These are phyloP conservation scores for Apodemus agrarius DNA, from an alignment of 2,797 vertebrate species.

Conservation along the genomic window DNA sequence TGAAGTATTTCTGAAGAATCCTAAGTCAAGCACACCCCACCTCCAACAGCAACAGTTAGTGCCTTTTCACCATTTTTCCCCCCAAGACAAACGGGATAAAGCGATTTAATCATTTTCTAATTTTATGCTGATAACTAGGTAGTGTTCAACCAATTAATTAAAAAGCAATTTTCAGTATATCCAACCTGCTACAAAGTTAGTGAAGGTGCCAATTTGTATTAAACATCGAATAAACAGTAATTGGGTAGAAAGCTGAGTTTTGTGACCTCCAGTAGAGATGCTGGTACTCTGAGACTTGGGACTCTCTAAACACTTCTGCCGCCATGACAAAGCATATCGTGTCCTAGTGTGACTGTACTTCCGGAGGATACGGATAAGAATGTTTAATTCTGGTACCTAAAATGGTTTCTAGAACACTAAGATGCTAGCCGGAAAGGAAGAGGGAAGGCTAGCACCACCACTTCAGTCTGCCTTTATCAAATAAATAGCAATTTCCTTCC, in stretches of 20 bases:
- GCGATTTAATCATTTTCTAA: slow-evolving; percentile 30
- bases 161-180: slow-evolving; percentile 8
- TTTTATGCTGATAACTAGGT: neutral
- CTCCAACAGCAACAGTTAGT: neutral
- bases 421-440: neutral
- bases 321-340: neutral
- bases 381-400: neutral
- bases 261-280: neutral
- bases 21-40: neutral
- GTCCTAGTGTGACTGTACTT: neutral
- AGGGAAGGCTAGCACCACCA: neutral
- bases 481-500: slow-evolving; percentile 56
- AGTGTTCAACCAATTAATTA: neutral
- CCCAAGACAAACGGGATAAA: neutral
- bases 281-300: neutral
- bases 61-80: neutral
- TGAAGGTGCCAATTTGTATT: slow-evolving; percentile 13
- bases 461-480: slow-evolving; percentile 40
- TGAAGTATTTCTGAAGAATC: neutral
- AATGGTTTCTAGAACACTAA: neutral
- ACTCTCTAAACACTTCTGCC: neutral
- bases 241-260: slow-evolving; percentile 20
- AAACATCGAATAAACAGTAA: neutral
- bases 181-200: slow-evolving; percentile 15
- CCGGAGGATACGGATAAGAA: neutral